phyloP scores from a whole-genome alignment of 1,140 invertebrate genomes.

The Zaprionus vittiger region DNA sequence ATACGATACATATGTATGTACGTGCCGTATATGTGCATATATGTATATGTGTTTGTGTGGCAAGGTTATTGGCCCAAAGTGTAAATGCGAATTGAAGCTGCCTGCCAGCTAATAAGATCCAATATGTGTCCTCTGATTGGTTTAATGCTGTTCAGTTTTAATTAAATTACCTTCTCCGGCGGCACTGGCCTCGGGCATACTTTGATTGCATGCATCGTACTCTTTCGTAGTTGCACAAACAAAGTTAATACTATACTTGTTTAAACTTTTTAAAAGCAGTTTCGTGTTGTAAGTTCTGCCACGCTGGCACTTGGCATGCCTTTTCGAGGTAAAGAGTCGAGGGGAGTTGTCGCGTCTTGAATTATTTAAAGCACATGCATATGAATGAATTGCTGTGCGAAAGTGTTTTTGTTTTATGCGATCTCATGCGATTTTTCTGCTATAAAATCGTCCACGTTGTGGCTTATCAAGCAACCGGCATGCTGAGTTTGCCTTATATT shows the following conservation, averaged over 20 bases:
- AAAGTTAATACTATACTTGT: slow-evolving; percentile 14
- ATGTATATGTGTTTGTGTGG: not conserved
- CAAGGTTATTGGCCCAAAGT: slow-evolving; percentile 37
- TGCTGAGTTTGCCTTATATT: slow-evolving; percentile 55
- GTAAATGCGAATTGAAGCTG: slow-evolving; percentile 46
- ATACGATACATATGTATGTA: slow-evolving; percentile 14
- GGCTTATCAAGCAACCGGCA: slow-evolving; percentile 65
- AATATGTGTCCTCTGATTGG: slow-evolving; percentile 46
- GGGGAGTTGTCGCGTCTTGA: not conserved
- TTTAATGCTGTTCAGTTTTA: slow-evolving; percentile 38
- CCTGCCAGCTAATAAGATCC: slow-evolving; percentile 49
- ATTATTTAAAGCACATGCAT: slow-evolving; percentile 66
- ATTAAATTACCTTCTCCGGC: slow-evolving; percentile 47
- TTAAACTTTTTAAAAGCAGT: slow-evolving; percentile 28
- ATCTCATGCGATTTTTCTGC: slow-evolving; percentile 9
- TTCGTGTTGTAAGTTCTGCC: slow-evolving; percentile 23
- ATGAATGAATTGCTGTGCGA: slow-evolving; percentile 42
- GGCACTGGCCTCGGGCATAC: slow-evolving; percentile 10
- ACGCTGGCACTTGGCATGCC: not conserved
- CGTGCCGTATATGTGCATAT: not conserved
- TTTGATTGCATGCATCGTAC: slow-evolving; percentile 16
- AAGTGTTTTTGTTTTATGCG: slow-evolving; percentile 24
- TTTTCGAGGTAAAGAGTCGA: not conserved
- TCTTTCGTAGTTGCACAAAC: not conserved
- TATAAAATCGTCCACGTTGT: slow-evolving; percentile 55